Conservation (phyloP, 1,140 invertebrate species). For the Chymomyza costata region DNA sequence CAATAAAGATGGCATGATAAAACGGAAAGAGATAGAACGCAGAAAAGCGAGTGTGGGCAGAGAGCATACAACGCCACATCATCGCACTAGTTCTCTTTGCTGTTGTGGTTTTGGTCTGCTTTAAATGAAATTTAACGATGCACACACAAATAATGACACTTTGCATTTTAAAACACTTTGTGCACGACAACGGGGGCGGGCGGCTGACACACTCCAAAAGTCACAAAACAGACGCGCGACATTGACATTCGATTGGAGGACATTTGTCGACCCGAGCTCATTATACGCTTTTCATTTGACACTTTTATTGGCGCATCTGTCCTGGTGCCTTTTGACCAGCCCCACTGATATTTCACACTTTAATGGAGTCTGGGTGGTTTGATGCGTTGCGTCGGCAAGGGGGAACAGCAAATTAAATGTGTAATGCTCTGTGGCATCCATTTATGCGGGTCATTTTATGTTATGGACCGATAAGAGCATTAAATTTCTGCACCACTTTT, state of each 20-base stretch:
- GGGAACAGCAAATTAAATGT: constrained; percentile 33
- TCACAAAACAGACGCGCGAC: constrained; percentile 29
- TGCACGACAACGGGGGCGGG: constrained; percentile 13
- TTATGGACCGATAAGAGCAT: constrained; percentile 64
- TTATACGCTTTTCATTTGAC: constrained; percentile 66
- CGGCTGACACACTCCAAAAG: constrained; percentile 30
- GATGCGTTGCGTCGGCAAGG: neutral
- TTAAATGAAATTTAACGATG: constrained; percentile 72
- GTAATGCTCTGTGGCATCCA: constrained; percentile 29
- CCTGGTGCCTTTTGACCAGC: neutral
- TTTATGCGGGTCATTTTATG: constrained; percentile 67
- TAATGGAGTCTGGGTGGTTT: neutral
- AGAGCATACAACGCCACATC: neutral
- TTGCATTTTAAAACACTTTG: constrained; percentile 70
- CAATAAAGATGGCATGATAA: constrained; percentile 67
- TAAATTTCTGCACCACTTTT: constrained; percentile 47
- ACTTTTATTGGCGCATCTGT: constrained; percentile 63
- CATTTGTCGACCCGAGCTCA: constrained; percentile 37
- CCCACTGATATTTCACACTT: constrained; percentile 44
- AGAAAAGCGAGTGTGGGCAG: constrained; percentile 1
- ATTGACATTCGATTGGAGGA: constrained; percentile 52
- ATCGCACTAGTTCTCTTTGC: constrained; percentile 30
- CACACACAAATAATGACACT: constrained; percentile 66
- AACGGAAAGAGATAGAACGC: constrained; percentile 15
- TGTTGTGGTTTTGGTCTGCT: constrained; percentile 39